Conservation (phyloP, 2,888 invertebrate species). For the Pyrrhosoma nymphula region DNA sequence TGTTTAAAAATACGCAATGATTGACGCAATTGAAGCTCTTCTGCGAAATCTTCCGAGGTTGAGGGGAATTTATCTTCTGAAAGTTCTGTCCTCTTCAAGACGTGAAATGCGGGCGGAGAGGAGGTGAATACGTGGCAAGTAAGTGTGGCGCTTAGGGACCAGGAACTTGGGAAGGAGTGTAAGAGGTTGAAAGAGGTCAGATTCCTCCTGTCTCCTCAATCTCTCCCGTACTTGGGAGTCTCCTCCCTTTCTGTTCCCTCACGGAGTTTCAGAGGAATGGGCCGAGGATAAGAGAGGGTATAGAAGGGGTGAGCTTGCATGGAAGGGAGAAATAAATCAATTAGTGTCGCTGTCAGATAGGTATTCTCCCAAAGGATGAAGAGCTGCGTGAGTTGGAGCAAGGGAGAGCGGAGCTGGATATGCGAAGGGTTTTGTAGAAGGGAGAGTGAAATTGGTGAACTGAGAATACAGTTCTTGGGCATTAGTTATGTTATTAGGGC, state of each 20-base stretch:
- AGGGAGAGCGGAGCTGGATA: background rate
- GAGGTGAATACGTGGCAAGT: background rate
- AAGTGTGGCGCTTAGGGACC: background rate
- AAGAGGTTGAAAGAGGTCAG: slow-evolving; percentile 33
- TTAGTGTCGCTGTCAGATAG: slow-evolving; percentile 57
- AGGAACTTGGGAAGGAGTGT: background rate
- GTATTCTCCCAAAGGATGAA: slow-evolving; percentile 47
- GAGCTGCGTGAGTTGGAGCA: background rate
- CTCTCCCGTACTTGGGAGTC: background rate
- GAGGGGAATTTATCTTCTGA: too few species aligned
- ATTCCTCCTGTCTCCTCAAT: background rate
- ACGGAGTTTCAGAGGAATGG: background rate
- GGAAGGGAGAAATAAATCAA: slow-evolving; percentile 51
- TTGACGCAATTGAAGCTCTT: too few species aligned
- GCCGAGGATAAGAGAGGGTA: background rate
- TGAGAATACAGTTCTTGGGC: background rate
- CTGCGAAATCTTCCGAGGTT: too few species aligned
- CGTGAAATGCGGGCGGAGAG: background rate
- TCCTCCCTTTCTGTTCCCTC: background rate
- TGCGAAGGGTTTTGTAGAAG: background rate
- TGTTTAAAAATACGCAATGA: too few species aligned
- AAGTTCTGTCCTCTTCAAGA: background rate
- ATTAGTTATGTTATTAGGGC: background rate
- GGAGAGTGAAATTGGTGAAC: background rate
- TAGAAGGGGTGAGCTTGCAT: background rate